These are phyloP conservation scores for Girardinichthys multiradiatus DNA, from an alignment of 2,113 vertebrate species.

Conservation along the genomic window DNA sequence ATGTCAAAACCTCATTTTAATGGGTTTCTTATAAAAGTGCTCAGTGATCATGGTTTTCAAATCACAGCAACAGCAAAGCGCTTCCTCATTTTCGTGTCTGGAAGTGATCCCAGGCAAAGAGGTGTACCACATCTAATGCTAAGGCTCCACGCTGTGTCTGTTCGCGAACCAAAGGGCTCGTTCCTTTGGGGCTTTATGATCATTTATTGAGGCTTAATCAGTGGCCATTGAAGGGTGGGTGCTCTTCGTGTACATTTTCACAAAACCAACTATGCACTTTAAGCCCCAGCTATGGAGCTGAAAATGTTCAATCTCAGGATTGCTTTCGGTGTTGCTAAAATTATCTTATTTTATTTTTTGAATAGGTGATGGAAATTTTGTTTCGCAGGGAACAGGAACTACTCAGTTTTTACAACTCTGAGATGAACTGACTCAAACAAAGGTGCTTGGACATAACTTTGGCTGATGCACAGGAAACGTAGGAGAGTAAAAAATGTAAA, in stretches of 20 bases:
- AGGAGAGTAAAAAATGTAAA: background rate
- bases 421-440: background rate
- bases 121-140: constrained; percentile 80
- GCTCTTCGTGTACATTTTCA: constrained; percentile 75
- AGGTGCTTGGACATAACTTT: too few relatives aligned
- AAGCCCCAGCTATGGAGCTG: constrained; percentile 54
- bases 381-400: constrained; percentile 34
- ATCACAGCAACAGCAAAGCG: constrained; percentile 75
- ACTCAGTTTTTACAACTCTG: background rate
- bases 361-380: constrained; percentile 18
- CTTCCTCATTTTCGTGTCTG: constrained; percentile 78
- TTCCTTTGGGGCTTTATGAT: constrained; percentile 73
- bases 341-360: constrained; percentile 15
- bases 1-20: constrained; percentile 81
- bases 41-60: constrained; percentile 81
- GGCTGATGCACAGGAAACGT: too few relatives aligned
- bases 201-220: constrained; percentile 81
- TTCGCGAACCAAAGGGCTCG: constrained; percentile 70
- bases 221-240: constrained; percentile 76
- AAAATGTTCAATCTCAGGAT: constrained; percentile 37
- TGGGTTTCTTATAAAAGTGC: constrained; percentile 79
- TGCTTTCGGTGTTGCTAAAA: constrained; percentile 41
- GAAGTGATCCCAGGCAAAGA: constrained; percentile 77
- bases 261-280: constrained; percentile 57
- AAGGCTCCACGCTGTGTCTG: constrained; percentile 68